Percentiles rank a stretch among this genome's conserved stretches.
phyloP scores from a whole-genome alignment of 2,888 invertebrate genomes.

The Ophraella communa region DNA sequence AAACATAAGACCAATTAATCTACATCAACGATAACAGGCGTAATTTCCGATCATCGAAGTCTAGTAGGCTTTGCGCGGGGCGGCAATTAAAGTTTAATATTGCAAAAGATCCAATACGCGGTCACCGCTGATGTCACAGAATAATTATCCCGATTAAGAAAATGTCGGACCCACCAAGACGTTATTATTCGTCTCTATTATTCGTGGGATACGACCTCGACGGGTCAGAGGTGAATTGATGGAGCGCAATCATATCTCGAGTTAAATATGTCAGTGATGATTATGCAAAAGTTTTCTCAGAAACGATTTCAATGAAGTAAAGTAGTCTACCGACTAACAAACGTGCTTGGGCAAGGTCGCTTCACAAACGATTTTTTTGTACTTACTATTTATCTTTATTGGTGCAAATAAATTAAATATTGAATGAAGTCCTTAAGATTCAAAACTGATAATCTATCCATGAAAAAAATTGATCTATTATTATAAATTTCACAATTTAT shows the following conservation, averaged over 20 bases:
- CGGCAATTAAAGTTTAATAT: conserved; percentile 25
- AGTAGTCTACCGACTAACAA: background rate
- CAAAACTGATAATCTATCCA: no score
- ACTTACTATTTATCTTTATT: no score
- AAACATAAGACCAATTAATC: conserved; percentile 28
- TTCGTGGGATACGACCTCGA: conserved; percentile 29
- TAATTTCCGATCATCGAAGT: conserved; percentile 26
- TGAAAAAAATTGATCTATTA: no score
- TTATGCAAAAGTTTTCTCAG: conserved; percentile 6
- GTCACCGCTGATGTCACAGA: conserved; percentile 28
- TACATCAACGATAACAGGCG: conserved; percentile 11
- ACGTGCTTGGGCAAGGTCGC: background rate
- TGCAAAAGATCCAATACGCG: conserved; percentile 20
- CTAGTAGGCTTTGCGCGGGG: conserved; percentile 17
- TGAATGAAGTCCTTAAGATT: no score
- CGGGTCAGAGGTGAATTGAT: conserved; percentile 29
- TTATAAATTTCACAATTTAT: no score
- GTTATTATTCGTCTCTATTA: conserved; percentile 37
- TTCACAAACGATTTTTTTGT: no score
- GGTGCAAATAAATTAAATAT: no score
- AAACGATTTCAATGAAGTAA: background rate
- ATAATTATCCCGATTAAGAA: conserved; percentile 36
- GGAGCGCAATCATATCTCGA: background rate
- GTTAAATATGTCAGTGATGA: conserved; percentile 6
- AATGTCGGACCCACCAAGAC: conserved; percentile 37